phyloP scores from a whole-genome alignment of 2,113 vertebrate species.

The Natator depressus region DNA sequence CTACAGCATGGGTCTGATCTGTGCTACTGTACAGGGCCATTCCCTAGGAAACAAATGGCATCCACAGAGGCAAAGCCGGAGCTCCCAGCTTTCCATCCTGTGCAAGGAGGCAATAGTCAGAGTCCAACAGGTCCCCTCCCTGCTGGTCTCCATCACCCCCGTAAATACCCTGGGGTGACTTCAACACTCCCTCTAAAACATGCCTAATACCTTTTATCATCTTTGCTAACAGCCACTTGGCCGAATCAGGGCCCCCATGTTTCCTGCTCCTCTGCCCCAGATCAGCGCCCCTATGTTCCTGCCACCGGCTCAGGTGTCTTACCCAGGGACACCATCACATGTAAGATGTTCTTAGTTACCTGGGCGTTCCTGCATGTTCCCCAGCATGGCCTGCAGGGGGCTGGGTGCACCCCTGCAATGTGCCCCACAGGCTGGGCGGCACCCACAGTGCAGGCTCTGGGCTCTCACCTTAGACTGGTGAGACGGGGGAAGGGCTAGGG shows the following conservation, averaged over 20 bases:
- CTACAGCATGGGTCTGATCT: not conserved
- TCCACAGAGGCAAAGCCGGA: not conserved
- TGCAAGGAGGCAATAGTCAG: not conserved
- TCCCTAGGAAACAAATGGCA: not conserved
- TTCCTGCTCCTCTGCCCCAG: slow-evolving; percentile 78
- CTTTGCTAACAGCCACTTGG: slow-evolving; percentile 74
- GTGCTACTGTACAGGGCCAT: fast-evolving
- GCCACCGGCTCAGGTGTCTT: slow-evolving; percentile 79
- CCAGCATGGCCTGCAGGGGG: not conserved
- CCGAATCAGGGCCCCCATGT: slow-evolving; percentile 76
- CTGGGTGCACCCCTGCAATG: not conserved
- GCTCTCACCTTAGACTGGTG: not conserved
- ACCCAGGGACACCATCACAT: slow-evolving; percentile 73
- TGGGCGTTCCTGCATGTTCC: fast-evolving
- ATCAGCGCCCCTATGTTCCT: slow-evolving; percentile 80
- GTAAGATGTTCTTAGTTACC: slow-evolving; percentile 65
- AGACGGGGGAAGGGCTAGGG: fast-evolving
- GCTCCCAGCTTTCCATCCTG: not conserved
- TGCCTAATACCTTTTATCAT: not conserved
- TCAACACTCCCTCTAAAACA: fast-evolving
- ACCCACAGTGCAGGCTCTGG: not conserved
- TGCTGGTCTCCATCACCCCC: not conserved
- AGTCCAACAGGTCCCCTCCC: not conserved
- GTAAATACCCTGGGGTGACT: fast-evolving
- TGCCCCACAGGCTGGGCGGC: not conserved